Evolutionary conservation across 2,797 vertebrate species (phyloP), one percentile per base, ranked within the genome.

Genomic region (Manis javanica): DNA sequence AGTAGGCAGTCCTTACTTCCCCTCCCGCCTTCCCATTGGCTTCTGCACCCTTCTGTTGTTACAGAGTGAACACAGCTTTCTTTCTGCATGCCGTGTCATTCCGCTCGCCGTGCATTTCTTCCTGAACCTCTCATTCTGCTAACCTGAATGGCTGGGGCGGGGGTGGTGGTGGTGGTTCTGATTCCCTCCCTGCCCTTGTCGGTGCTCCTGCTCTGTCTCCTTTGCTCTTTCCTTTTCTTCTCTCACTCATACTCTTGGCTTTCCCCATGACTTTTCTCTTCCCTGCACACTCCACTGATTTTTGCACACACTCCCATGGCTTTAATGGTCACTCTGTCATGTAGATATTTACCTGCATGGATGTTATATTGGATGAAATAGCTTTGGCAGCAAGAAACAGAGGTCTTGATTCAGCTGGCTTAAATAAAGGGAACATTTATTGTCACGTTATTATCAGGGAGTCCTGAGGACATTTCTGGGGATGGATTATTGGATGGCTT

Each of bases 231-330:
- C 16, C 14, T 57, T 68, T 69, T 49, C 49, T 84, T 87, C 59
- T 53, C 59, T 66, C 8, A 59, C 23, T 37, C 18, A 6, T 0
- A 1, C 55, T 2, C 0, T 11, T 7, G n/a, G 34, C n/a, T 7
- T 57, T 51, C 5, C 0, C 12, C 3, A 2, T 14, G 6, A 61
- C 37, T 46, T n/a, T 34, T 18, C 12, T 39, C 59, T 19, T 68
- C 37, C 21, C 12, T 19, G 61, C 23, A 6, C 23, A n/a, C 78
- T 72, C 59, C 0, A 0, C 5, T 53, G 66, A 63, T 16, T 64
- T 79, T 79, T 46, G 42, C 16, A 69, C 23, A 90, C 37, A 29
- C 29, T 29, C 18, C 12, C 26, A 0, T 14, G 39, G 15, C 7
- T 46, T 87, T 12, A 13, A 31, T 14, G 29, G 81, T n/a, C 49